phyloP scores from a whole-genome alignment of 2,888 invertebrate genomes.

The Chloroclysta siterata region DNA sequence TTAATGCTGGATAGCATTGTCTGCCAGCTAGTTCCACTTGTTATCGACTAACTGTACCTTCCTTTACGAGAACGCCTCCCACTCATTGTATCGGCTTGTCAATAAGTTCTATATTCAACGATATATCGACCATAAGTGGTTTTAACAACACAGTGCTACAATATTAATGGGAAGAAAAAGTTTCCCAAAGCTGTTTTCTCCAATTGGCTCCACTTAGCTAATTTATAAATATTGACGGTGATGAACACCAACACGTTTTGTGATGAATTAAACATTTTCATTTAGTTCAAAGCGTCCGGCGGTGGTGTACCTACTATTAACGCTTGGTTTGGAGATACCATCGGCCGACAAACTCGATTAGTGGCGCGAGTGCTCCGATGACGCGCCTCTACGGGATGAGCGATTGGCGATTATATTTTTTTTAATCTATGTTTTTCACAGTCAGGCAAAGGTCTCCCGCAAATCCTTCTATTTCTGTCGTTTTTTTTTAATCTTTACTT shows the following conservation, averaged over 20 bases:
- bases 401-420: slow-evolving; percentile 3
- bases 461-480: neutral
- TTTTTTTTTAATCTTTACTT: neutral
- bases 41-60: neutral
- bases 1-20: too few relatives aligned
- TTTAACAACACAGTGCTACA: slow-evolving; percentile 4
- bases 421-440: neutral
- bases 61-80: neutral
- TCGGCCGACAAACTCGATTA: slow-evolving; percentile 84
- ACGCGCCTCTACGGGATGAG: slow-evolving; percentile 14
- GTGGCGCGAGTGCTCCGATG: slow-evolving; percentile 70
- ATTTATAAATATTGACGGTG: slow-evolving; percentile 29
- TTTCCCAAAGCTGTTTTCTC: slow-evolving; percentile 4
- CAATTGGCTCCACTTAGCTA: slow-evolving; percentile 7
- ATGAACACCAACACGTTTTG: slow-evolving; percentile 29
- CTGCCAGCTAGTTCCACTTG: too few relatives aligned
- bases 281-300: slow-evolving; percentile 55
- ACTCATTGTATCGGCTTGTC: neutral
- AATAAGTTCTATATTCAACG: neutral
- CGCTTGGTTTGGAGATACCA: slow-evolving; percentile 79
- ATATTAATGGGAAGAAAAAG: slow-evolving; percentile 4
- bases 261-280: slow-evolving; percentile 34
- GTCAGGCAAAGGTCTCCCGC: too few relatives aligned
- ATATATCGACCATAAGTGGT: neutral
- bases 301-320: slow-evolving; percentile 75